Base-by-base conservation (phyloP, 2,888 invertebrate species). In the Teleogryllus oceanicus region DNA sequence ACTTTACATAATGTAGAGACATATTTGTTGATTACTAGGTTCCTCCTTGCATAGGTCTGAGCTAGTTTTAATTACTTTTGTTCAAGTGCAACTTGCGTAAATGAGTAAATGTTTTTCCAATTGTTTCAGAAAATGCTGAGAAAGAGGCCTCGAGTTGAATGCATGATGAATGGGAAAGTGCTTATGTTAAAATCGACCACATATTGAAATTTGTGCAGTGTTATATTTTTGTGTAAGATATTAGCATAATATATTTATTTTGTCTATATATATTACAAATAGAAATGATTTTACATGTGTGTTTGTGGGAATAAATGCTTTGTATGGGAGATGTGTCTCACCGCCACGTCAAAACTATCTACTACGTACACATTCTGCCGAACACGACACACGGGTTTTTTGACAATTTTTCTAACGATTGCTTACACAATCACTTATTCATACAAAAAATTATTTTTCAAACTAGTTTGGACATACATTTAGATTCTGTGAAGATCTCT, bases 141-240 rank as follows among this genome's bases (percentile, higher is more conserved):
- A 78, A 80, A 75, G 82, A 83, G 81, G 82, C 79, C 78, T 81
- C 83, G 76, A 83, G 83, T 82, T 83, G 83, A 83, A 80, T 21
- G 13, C 24, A 78, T 75, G 79, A 76, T 74, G n/a, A 76, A 74
- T 75, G 77, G 78, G 50, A 76, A 79, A 80, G 78, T 81, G 80
- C 81, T 80, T 78, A 80, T 78, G 81, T 81, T 81, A 81, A 81
- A 80, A 81, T 82, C 80, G 80, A 82, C 82, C 81, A 81, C 80
- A 81, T 81, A 80, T 81, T 82, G 81, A 83, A 82, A 83, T 82
- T 79, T 82, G 82, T 83, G 83, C 82, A 81, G 82, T 82, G 83
- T 83, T 83, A 83, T 83, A 83, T 83, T 83, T 83, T 83, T 83
- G 82, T 83, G 83, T 82, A 83, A 83, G 81, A 82, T 83, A 83